phyloP scores from a whole-genome alignment of 2,113 vertebrate genomes.

The Eudyptes chrysolophus region DNA sequence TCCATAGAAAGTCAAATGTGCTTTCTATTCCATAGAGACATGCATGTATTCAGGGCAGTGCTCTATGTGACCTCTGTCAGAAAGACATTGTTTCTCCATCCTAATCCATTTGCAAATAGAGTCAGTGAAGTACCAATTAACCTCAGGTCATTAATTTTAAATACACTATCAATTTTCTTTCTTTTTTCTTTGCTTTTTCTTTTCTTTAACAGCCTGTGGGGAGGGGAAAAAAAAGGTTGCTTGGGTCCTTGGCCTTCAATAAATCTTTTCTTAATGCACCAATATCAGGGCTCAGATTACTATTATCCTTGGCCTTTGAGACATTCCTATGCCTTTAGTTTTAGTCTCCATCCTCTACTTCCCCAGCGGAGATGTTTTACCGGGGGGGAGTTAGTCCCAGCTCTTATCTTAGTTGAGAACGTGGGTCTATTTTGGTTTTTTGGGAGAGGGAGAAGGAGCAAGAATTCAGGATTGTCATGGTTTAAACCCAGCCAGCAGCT shows the following conservation, averaged over 20 bases:
- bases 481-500: too few relatives aligned
- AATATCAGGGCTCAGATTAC: neutral
- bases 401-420: neutral
- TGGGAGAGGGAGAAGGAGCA: neutral
- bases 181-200: neutral
- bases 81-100: neutral
- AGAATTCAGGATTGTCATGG: neutral
- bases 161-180: neutral
- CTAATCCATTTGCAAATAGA: neutral
- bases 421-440: neutral
- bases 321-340: neutral
- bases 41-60: accelerated
- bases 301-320: neutral
- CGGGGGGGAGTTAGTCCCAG: neutral
- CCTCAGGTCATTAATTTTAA: neutral
- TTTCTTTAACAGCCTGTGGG: neutral
- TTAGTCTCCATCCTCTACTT: neutral
- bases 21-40: neutral
- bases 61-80: neutral
- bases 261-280: neutral
- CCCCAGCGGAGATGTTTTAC: neutral
- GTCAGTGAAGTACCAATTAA: slow-evolving; percentile 4
- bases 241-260: neutral
- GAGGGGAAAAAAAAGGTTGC: neutral
- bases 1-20: neutral